These are phyloP conservation scores for Nansenia antarctica DNA, from an alignment of 2,113 vertebrate genomes.

Conservation along the genomic window DNA sequence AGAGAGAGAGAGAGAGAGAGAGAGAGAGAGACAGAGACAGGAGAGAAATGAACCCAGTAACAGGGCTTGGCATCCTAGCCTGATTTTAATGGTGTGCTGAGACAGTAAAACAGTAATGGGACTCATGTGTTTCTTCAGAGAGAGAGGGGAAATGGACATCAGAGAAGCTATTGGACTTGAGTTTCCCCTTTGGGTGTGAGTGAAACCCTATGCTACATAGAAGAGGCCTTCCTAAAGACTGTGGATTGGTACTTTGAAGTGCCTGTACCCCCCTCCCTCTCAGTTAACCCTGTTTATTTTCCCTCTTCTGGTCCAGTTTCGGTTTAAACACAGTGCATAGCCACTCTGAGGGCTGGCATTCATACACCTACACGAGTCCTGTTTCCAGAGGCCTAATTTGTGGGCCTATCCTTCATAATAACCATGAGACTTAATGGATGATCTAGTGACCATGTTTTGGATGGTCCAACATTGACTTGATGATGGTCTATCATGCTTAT, in stretches of 20 bases:
- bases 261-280: constrained; percentile 39
- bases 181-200: constrained; percentile 60
- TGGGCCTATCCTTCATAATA: constrained; percentile 39
- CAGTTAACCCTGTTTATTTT: constrained; percentile 67
- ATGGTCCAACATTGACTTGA: not conserved
- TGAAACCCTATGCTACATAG: constrained; percentile 43
- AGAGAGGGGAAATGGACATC: constrained; percentile 46
- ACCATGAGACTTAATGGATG: constrained; percentile 38
- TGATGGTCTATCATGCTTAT: not conserved
- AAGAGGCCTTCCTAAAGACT: constrained; percentile 54
- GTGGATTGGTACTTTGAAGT: constrained; percentile 63
- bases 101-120: constrained; percentile 67
- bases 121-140: constrained; percentile 64
- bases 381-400: constrained; percentile 43
- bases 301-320: constrained; percentile 50
- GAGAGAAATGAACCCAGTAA: too few species aligned
- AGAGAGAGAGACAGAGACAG: constrained; percentile 19
- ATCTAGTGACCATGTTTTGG: not conserved
- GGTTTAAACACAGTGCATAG: constrained; percentile 58
- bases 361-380: constrained; percentile 64
- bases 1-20: too few species aligned
- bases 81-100: constrained; percentile 62
- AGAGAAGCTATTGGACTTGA: constrained; percentile 47
- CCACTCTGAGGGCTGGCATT: constrained; percentile 51
- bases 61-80: constrained; percentile 34